Conservation (phyloP, 2,888 invertebrate species). For the Scaptomyza flava region DNA sequence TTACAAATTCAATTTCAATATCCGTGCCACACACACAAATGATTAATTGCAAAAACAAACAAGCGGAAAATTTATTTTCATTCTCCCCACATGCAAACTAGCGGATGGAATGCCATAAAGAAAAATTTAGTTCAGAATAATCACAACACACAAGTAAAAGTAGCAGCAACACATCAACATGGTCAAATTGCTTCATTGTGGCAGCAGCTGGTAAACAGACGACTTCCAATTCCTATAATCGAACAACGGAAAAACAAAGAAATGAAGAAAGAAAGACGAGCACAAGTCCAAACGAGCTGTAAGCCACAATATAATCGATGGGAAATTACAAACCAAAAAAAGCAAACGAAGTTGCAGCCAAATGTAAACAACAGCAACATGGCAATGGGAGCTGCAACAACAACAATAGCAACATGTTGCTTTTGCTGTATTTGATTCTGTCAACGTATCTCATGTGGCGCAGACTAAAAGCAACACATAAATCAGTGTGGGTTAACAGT, state of each 20-base stretch:
- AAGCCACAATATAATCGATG: slow-evolving; percentile 51
- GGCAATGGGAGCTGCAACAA: slow-evolving; percentile 28
- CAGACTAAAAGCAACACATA: slow-evolving; percentile 29
- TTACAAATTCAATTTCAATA: slow-evolving; percentile 3
- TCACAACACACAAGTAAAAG: slow-evolving; percentile 32
- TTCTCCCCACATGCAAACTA: slow-evolving; percentile 19
- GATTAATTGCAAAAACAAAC: slow-evolving; percentile 36
- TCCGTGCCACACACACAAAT: slow-evolving; percentile 11
- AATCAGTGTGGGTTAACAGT: slow-evolving; percentile 32
- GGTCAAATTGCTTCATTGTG: slow-evolving; percentile 61
- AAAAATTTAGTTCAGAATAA: slow-evolving; percentile 33
- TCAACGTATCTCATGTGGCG: slow-evolving; percentile 45
- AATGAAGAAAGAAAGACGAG: slow-evolving; percentile 34
- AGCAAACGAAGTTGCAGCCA: slow-evolving; percentile 2
- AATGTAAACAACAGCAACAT: slow-evolving; percentile 54
- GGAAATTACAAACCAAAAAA: slow-evolving; percentile 48
- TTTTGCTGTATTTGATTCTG: slow-evolving; percentile 28
- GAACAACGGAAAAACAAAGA: slow-evolving; percentile 1
- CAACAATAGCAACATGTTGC: slow-evolving; percentile 57
- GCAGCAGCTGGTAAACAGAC: slow-evolving; percentile 57
- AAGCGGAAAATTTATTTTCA: background rate
- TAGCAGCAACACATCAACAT: slow-evolving; percentile 28
- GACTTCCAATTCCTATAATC: slow-evolving; percentile 51
- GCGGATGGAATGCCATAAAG: slow-evolving; percentile 25
- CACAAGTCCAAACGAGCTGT: slow-evolving; percentile 46